Evolutionary conservation across 1,140 invertebrate species (phyloP).

Genomic region (Diploscapter pachys): DNA sequence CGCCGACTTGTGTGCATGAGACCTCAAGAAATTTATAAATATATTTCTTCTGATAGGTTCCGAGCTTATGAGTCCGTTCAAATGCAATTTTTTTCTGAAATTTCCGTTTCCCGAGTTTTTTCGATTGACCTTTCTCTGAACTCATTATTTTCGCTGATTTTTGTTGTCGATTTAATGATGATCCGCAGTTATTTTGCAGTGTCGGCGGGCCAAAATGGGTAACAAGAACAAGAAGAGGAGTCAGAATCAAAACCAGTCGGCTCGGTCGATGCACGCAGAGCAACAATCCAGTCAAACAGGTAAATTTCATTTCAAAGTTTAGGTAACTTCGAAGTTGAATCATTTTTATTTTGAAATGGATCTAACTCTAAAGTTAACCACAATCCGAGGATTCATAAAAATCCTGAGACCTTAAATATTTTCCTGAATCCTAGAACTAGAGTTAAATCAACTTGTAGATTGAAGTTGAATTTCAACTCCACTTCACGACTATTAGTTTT

Average conservation of each 20-base stretch:
- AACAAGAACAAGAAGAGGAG: conserved; percentile 6
- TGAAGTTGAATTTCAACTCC: background rate
- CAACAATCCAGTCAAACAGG: background rate
- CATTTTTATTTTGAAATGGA: background rate
- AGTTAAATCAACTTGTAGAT: conserved; percentile 2
- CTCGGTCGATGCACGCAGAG: background rate
- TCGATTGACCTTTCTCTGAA: no score
- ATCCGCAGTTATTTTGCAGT: no score
- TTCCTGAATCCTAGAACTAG: background rate
- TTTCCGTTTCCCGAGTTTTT: no score
- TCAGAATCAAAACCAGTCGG: background rate
- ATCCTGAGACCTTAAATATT: background rate
- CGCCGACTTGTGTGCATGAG: no score
- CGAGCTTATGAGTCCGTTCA: no score
- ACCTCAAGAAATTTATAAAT: no score
- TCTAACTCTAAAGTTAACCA: background rate
- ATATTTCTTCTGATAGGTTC: no score
- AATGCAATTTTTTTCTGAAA: no score
- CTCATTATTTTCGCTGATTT: no score
- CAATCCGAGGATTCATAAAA: background rate
- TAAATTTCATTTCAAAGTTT: background rate
- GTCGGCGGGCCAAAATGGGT: background rate
- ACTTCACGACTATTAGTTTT: background rate
- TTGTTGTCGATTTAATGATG: no score
- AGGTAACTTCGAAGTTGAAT: background rate